These are phyloP conservation scores for Chauna torquata DNA, from an alignment of 2,113 vertebrate species.

Conservation along the genomic window DNA sequence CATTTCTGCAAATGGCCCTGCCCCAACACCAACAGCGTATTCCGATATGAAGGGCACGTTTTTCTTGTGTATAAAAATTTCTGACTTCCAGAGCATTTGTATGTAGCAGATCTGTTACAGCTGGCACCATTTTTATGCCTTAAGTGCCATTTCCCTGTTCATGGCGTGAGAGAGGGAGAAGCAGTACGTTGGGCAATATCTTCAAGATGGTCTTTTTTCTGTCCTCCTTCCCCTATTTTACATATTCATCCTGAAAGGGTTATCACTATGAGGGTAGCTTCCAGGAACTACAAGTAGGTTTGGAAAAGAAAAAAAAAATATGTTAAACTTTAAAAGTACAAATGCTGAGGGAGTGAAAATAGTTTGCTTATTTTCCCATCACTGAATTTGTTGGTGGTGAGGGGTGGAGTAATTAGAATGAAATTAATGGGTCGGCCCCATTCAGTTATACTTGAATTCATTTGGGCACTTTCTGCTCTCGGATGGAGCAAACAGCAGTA, in stretches of 20 bases:
- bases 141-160: neutral
- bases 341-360: neutral
- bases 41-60: neutral
- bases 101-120: neutral
- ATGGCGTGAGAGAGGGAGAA: neutral
- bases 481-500: neutral
- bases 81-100: neutral
- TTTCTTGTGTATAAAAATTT: neutral
- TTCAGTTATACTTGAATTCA: neutral
- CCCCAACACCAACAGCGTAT: too few species aligned
- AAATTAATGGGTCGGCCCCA: neutral
- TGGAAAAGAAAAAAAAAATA: neutral
- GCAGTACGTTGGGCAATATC: neutral
- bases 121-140: neutral
- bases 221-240: neutral
- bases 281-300: neutral
- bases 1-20: neutral
- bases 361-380: neutral
- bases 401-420: neutral
- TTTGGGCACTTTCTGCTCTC: slow-evolving; percentile 6
- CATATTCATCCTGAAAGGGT: neutral
- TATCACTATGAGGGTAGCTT: neutral
- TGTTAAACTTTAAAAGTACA: neutral
- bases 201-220: neutral
- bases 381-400: neutral